Percentiles rank a stretch among this genome's conserved stretches.
These are phyloP conservation scores for Drosophila bipectinata DNA, from an alignment of 1,140 invertebrate species.

Conservation along the genomic window DNA sequence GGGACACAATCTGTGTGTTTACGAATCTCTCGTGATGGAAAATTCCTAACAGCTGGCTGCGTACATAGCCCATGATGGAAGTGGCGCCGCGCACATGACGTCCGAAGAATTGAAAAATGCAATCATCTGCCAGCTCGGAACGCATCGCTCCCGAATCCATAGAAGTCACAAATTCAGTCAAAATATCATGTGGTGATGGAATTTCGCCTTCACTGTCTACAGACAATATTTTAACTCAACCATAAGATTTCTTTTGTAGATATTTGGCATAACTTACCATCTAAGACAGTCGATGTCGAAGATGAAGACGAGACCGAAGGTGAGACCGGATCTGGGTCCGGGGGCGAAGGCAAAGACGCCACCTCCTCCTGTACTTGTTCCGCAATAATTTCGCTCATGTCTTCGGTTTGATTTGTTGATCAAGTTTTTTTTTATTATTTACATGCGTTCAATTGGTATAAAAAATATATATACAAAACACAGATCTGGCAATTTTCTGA, in stretches of 20 bases:
- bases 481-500: neutral
- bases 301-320: no score
- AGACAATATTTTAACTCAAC: no score
- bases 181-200: slow-evolving; percentile 1
- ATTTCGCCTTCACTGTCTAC: neutral
- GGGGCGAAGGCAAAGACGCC: no score
- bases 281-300: no score
- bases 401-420: neutral
- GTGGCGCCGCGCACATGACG: slow-evolving; percentile 27
- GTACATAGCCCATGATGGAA: slow-evolving; percentile 22
- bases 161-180: slow-evolving; percentile 29
- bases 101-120: slow-evolving; percentile 38
- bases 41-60: slow-evolving; percentile 21
- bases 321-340: no score
- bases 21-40: slow-evolving; percentile 43
- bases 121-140: slow-evolving; percentile 39
- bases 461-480: neutral
- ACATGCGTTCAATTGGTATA: neutral
- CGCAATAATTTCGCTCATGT: neutral
- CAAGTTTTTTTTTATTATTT: neutral
- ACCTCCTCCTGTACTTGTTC: neutral
- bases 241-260: no score
- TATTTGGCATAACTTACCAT: no score
- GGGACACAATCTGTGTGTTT: slow-evolving; percentile 4
- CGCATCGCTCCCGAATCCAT: slow-evolving; percentile 29